These are phyloP conservation scores for Platysteira castanea DNA, from an alignment of 2,113 vertebrate species.

Conservation along the genomic window DNA sequence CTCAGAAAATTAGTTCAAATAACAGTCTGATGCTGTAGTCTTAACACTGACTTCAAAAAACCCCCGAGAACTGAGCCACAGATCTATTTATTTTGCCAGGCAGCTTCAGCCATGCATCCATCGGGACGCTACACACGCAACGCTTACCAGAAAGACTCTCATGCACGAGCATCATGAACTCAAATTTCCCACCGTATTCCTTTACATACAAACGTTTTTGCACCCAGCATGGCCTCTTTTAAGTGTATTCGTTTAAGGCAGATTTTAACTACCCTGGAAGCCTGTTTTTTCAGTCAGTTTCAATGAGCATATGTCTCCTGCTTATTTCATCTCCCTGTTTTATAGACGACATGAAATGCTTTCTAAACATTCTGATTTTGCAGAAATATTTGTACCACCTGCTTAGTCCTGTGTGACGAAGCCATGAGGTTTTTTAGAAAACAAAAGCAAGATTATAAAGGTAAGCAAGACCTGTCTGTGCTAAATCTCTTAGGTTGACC, in stretches of 20 bases:
- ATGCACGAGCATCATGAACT: not conserved
- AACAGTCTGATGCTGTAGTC: not conserved
- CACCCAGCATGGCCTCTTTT: not conserved
- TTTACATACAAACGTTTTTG: accelerated
- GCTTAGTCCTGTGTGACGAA: not conserved
- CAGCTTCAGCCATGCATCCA: not conserved
- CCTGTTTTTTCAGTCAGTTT: not conserved
- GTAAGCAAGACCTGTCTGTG: not conserved
- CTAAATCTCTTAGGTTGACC: not conserved
- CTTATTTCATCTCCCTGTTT: not conserved
- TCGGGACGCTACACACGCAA: not conserved
- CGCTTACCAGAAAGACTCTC: not conserved
- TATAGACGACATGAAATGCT: not conserved
- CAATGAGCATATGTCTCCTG: not conserved
- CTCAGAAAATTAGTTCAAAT: not conserved
- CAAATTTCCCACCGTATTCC: not conserved
- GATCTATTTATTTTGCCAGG: not conserved
- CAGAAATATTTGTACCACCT: not conserved
- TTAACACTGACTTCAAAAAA: not conserved
- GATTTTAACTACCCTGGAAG: not conserved
- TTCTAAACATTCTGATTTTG: not conserved
- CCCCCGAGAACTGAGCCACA: accelerated
- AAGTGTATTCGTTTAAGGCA: not conserved
- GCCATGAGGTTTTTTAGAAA: not conserved
- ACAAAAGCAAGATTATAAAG: not conserved